Evolutionary conservation across 1,140 invertebrate genomes (phyloP).

Genomic region (Nixonia krombeini): DNA sequence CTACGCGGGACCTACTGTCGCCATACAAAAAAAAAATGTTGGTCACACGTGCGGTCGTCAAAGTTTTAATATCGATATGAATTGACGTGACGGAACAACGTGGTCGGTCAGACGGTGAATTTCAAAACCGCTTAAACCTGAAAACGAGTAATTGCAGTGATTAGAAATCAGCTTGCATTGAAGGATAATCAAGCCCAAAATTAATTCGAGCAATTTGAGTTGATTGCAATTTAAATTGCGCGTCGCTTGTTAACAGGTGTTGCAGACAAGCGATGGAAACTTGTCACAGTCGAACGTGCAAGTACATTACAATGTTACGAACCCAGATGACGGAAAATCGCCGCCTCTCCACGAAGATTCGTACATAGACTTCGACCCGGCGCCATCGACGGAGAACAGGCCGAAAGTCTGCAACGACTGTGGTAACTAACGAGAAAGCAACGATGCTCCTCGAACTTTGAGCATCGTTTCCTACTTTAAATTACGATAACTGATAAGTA

Average conservation of each 20-base stretch:
- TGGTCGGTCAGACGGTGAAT: too few species aligned
- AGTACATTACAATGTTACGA: slow-evolving; percentile 50
- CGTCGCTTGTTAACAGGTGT: slow-evolving; percentile 29
- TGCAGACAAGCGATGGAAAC: slow-evolving; percentile 34
- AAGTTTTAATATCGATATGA: too few species aligned
- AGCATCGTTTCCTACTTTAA: slow-evolving; percentile 5
- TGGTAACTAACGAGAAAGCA: slow-evolving; percentile 52
- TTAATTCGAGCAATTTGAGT: too few species aligned
- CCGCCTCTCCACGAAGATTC: slow-evolving; percentile 47
- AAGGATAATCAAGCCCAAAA: too few species aligned
- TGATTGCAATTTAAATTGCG: too few species aligned
- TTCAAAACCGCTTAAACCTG: too few species aligned
- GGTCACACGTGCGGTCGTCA: too few species aligned
- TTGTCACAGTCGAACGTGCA: slow-evolving; percentile 46
- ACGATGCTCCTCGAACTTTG: background rate
- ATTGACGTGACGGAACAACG: too few species aligned
- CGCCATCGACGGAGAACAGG: slow-evolving; percentile 27
- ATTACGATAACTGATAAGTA: background rate
- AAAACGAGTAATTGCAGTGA: too few species aligned
- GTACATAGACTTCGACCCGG: slow-evolving; percentile 55
- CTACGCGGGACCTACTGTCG: too few species aligned
- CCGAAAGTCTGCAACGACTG: slow-evolving; percentile 60
- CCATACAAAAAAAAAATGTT: too few species aligned
- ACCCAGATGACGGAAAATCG: slow-evolving; percentile 20
- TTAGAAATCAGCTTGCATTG: too few species aligned